Conservation (phyloP, 2,888 invertebrate genomes). For the Pyrocoelia pectoralis region DNA sequence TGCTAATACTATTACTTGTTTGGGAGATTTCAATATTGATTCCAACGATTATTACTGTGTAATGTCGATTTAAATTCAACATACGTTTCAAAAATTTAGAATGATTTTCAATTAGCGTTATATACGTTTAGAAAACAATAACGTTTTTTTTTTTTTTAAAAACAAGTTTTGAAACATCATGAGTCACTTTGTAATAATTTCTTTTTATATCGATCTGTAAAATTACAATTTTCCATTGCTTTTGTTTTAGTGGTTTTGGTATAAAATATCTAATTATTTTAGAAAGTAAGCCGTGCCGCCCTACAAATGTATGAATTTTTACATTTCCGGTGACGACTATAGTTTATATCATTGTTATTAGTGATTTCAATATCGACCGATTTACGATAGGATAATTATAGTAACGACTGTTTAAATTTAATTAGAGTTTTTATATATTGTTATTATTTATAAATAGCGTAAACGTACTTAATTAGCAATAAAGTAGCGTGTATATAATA, state of each 20-base stretch:
- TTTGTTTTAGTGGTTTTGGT: slow-evolving; percentile 35
- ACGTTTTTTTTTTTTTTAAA: slow-evolving; percentile 22
- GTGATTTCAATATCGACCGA: slow-evolving; percentile 1
- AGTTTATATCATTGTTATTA: not conserved
- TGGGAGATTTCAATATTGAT: not conserved
- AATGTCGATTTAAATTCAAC: slow-evolving; percentile 34
- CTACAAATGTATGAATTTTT: slow-evolving; percentile 14
- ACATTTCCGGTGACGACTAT: slow-evolving; percentile 1
- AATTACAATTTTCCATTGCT: slow-evolving; percentile 36
- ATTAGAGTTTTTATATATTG: not conserved
- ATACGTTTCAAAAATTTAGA: slow-evolving; percentile 6
- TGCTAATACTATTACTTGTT: slow-evolving; percentile 18
- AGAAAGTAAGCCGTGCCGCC: slow-evolving; percentile 29
- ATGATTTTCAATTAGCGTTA: slow-evolving; percentile 26
- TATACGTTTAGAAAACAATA: slow-evolving; percentile 24
- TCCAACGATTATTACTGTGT: slow-evolving; percentile 15
- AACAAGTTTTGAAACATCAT: slow-evolving; percentile 28
- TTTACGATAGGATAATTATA: not conserved
- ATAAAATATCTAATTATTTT: slow-evolving; percentile 37
- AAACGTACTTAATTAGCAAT: slow-evolving; percentile 10
- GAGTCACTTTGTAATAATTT: slow-evolving; percentile 33
- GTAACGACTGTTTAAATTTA: not conserved
- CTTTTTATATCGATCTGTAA: slow-evolving; percentile 31
- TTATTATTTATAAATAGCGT: slow-evolving; percentile 3
- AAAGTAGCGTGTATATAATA: slow-evolving; percentile 15